Percentiles rank a stretch among this genome's conserved stretches.
Evolutionary conservation across 2,888 invertebrate genomes (phyloP).

Genomic region (Cheilosia grossa): DNA sequence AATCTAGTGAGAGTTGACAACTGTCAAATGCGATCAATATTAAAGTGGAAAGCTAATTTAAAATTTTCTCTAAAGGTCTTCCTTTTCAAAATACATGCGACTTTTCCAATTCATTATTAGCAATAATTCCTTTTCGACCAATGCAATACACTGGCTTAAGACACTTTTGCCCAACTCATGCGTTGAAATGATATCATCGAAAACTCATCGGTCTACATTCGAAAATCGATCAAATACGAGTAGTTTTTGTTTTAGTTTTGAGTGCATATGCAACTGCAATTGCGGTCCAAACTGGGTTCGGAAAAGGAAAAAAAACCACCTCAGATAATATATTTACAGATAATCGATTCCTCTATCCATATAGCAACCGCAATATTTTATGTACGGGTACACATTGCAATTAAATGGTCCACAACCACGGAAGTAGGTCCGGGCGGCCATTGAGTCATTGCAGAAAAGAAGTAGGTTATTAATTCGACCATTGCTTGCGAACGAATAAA

Average conservation of each 20-base stretch:
- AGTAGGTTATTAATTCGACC: constrained; percentile 39
- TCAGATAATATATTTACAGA: background rate
- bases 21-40: too few relatives aligned
- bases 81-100: too few relatives aligned
- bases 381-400: background rate
- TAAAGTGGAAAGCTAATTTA: too few relatives aligned
- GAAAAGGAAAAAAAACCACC: background rate
- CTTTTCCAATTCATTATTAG: too few relatives aligned
- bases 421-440: constrained; percentile 2
- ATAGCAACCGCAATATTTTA: constrained; percentile 9
- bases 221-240: background rate
- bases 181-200: background rate
- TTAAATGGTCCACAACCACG: constrained; percentile 30
- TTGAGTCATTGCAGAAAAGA: constrained; percentile 48
- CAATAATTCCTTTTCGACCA: too few relatives aligned
- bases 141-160: background rate
- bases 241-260: background rate
- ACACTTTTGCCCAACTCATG: background rate
- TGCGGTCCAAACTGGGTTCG: too few relatives aligned
- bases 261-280: background rate
- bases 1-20: too few relatives aligned
- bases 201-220: background rate
- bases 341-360: constrained; percentile 30
- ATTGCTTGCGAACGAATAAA: constrained; percentile 11
- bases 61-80: too few relatives aligned